Conservation (phyloP, 2,113 vertebrate species). For the Varanus salvator region DNA sequence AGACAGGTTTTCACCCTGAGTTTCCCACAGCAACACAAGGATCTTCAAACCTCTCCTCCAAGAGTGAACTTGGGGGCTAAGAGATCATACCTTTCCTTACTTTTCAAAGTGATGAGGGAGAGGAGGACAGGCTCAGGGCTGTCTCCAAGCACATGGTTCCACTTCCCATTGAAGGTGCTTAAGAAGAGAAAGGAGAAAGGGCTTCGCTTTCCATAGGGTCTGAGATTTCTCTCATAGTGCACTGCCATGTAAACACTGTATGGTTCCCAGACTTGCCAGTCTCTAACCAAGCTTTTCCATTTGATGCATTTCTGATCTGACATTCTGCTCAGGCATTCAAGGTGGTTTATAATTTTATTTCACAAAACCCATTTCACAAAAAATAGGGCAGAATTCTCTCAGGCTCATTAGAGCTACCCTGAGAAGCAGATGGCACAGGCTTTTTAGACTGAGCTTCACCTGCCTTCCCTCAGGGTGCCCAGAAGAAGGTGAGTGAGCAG, state of each 20-base stretch:
- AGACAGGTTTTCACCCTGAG: not conserved
- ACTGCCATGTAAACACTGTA: not conserved
- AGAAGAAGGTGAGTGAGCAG: too few relatives aligned
- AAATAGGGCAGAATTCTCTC: too few relatives aligned
- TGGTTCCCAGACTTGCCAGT: not conserved
- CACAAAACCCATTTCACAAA: too few relatives aligned
- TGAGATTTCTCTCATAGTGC: not conserved
- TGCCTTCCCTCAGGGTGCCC: too few relatives aligned
- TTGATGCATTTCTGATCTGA: too few relatives aligned
- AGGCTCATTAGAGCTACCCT: too few relatives aligned
- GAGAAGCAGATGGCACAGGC: too few relatives aligned
- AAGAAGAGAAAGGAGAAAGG: not conserved
- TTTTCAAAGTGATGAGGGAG: not conserved
- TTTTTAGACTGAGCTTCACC: too few relatives aligned
- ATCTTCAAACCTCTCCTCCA: not conserved
- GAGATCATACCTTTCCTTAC: not conserved
- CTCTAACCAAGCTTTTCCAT: not conserved
- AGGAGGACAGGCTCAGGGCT: not conserved
- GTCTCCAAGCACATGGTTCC: not conserved
- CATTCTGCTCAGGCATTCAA: too few relatives aligned
- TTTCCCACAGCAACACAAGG: not conserved
- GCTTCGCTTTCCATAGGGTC: not conserved
- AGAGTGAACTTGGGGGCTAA: not conserved
- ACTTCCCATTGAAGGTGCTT: not conserved
- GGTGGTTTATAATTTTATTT: too few relatives aligned